Evolutionary conservation across 2,888 invertebrate genomes (phyloP), one percentile per base, ranked within the genome.

Genomic region (Cosmia pyralina): DNA sequence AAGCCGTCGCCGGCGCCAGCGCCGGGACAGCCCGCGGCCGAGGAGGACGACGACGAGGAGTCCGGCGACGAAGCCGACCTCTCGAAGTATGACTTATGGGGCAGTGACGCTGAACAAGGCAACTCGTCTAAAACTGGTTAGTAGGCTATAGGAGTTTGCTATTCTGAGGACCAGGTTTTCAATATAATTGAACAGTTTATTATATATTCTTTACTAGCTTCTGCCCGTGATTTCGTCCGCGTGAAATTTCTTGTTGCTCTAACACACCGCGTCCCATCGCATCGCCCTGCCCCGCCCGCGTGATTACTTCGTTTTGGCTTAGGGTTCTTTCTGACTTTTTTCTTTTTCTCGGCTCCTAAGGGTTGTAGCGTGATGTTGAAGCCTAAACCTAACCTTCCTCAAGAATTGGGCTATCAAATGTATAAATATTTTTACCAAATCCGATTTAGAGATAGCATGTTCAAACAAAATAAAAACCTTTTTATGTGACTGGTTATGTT

Each of bases 41-140:
- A 94, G 7, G 97, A 96, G 0, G 97, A 97, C 1, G 97, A 97
- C 0, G 97, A 97, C 11, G 96, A 96, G 66, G 97, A 97, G 71
- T 97, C 97, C 0, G 97, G 97, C 0, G 97, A 97, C 71, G 96
- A 96, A 69, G 98, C 97, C 17, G 98, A 98, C 92, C 95, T 98
- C 64, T 97, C 98, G 41, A 98, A 98, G 91, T 98, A 98, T 91
- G 98, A 98, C 90, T 94, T 98, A 59, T 98, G 98, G 97, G 98
- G 97, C 76, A 97, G 97, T 82, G 97, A 97, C 77, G 97, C 97
- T 62, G 97, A 96, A 74, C 93, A 96, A 81, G 92, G 91, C 65
- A 91, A 91, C 77, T 87, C 93, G 41, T 91, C 93, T 4, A 94
- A 94, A 89, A 76, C 89, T 79, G 94, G 94, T 93, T 79, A 83